Percentiles rank a stretch among this genome's conserved stretches.
phyloP scores from a whole-genome alignment of 1,140 invertebrate species.

The Plutomurus gul region DNA sequence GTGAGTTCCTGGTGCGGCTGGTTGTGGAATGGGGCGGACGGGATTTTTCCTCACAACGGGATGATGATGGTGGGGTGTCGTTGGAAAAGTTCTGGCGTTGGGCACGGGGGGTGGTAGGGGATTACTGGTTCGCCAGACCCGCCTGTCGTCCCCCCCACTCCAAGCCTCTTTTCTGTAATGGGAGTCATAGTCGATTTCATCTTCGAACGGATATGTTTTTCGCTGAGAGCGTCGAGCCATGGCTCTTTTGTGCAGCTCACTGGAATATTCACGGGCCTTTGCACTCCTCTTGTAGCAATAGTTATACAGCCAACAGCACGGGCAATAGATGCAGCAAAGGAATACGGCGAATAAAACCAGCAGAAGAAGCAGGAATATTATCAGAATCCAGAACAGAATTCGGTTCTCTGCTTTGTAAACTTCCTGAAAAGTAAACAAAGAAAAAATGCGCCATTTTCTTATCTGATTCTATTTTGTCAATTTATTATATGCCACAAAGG shows the following conservation, averaged over 20 bases:
- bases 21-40: neutral
- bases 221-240: neutral
- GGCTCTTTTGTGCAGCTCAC: neutral
- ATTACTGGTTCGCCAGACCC: slow-evolving; percentile 1
- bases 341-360: slow-evolving; percentile 48
- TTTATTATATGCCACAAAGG: neutral
- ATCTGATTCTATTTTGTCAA: neutral
- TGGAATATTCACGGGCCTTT: neutral
- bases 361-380: slow-evolving; percentile 46
- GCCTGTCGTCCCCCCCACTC: slow-evolving; percentile 40
- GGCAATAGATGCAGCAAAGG: slow-evolving; percentile 51
- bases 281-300: slow-evolving; percentile 22
- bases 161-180: slow-evolving; percentile 47
- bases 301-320: slow-evolving; percentile 46
- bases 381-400: slow-evolving; percentile 51
- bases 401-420: slow-evolving; percentile 47
- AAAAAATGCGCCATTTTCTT: neutral
- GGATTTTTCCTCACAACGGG: neutral
- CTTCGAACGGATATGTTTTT: slow-evolving; percentile 37
- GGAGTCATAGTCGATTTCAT: slow-evolving; percentile 26
- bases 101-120: neutral
- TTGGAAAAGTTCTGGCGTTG: neutral
- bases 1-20: no score
- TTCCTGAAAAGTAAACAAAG: slow-evolving; percentile 36
- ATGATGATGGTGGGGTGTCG: neutral